phyloP scores from a whole-genome alignment of 1,140 invertebrate species.

The Plutomurus gul region DNA sequence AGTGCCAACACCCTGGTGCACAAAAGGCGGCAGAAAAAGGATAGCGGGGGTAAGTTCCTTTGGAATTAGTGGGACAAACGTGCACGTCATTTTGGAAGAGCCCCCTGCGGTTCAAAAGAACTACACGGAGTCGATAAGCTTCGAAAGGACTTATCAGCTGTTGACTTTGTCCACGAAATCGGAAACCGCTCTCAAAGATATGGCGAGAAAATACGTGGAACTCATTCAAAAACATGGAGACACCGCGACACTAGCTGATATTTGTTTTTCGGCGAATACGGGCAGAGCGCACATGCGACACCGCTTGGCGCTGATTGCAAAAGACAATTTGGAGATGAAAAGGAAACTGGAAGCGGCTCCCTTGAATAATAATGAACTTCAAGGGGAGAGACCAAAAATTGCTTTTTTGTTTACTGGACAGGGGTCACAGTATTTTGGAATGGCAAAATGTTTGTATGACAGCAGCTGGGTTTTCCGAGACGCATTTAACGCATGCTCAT shows the following conservation, averaged over 20 bases:
- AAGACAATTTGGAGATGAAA: neutral
- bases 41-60: constrained; percentile 32
- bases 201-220: neutral
- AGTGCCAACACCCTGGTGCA: neutral
- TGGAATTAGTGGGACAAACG: constrained; percentile 30
- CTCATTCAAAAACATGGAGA: neutral
- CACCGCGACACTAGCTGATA: neutral
- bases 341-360: neutral
- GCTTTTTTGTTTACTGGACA: constrained; percentile 46
- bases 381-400: neutral
- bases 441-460: constrained; percentile 35
- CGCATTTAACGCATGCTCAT: constrained; percentile 30
- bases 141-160: neutral
- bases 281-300: constrained; percentile 34
- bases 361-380: neutral
- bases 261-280: constrained; percentile 23
- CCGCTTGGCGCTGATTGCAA: constrained; percentile 5
- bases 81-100: constrained; percentile 37
- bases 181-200: constrained; percentile 19
- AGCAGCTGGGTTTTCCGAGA: constrained; percentile 29
- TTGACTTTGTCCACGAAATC: constrained; percentile 34
- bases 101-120: neutral
- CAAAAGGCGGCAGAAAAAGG: neutral
- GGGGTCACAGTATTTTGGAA: constrained; percentile 42
- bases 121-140: neutral